Evolutionary conservation across 2,888 invertebrate genomes (phyloP), one percentile per base, ranked within the genome.

Genomic region (Spilosoma lubricipeda): DNA sequence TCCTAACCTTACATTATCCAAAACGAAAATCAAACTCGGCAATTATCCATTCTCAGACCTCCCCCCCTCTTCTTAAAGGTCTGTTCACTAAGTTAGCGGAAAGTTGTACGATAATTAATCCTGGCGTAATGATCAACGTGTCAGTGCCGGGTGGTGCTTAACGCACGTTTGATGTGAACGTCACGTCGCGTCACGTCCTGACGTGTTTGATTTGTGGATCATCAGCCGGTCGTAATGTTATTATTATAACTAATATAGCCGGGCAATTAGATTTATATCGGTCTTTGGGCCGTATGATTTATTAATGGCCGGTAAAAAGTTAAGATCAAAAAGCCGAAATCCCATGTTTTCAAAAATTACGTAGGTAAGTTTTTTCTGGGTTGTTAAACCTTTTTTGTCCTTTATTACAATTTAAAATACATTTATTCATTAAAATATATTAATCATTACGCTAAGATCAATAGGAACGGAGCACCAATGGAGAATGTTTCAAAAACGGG

Each of bases 121-220:
- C 48, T 56, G 59, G 42, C 74, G 72, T 81, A 79, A 85, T 83
- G 79, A 83, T 73, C 69, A 73, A 73, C 76, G 72, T 78, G 83
- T 83, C 83, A 85, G 52, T 13, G 63, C 63, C 74, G 75, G 56
- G 59, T 71, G 82, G 52, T 64, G 77, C 75, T 65, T 83, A 81
- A 83, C 73, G 79, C 65, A 48, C 67, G 68, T 81, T 83, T 85
- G 85, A 85, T 83, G 71, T 68, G 82, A 81, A 82, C 78, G 84
- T 81, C 86, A 80, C 72, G 69, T 68, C 76, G 65, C 75, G 82
- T 74, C 66, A 67, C 65, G 75, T 78, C 71, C 80, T 77, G 79
- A 75, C 80, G 80, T 23, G 76, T 64, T 73, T 77, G 70, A 75
- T 75, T 69, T 72, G 75, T 69, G 59, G 30, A 63, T 20, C 59